Evolutionary conservation across 37 sponge, comb jelly and placozoan species (phyloP).

Genomic region (Haliclona indistincta): DNA sequence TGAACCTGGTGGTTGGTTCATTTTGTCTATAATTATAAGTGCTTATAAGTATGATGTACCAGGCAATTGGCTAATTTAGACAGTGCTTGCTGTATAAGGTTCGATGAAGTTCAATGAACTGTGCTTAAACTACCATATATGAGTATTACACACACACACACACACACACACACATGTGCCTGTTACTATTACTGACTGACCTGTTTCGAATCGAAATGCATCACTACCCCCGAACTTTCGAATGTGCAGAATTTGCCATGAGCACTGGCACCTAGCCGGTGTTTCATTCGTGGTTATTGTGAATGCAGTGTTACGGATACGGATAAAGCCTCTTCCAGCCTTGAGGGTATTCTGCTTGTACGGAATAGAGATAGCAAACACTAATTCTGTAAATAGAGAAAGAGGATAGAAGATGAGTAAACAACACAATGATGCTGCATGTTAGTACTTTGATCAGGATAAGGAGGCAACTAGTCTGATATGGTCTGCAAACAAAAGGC

Average conservation of each 20-base stretch:
- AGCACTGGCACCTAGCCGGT: constrained; percentile 60
- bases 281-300: constrained; percentile 64
- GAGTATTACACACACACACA: background rate
- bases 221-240: constrained; percentile 58
- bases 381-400: constrained; percentile 33
- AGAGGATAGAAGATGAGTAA: background rate
- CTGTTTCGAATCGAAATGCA: constrained; percentile 49
- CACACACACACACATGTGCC: background rate
- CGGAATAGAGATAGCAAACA: constrained; percentile 51
- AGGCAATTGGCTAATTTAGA: too few relatives aligned
- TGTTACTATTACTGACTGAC: constrained; percentile 5
- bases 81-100: too few relatives aligned
- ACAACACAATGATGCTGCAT: background rate
- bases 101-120: too few relatives aligned
- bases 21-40: too few relatives aligned
- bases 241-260: constrained; percentile 68
- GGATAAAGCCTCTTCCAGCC: constrained; percentile 35
- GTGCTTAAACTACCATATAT: too few relatives aligned
- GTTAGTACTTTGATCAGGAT: background rate
- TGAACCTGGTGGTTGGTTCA: too few relatives aligned
- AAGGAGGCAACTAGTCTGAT: background rate
- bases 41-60: too few relatives aligned
- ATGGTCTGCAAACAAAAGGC: background rate
- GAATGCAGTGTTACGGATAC: constrained; percentile 63
- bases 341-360: constrained; percentile 36